Evolutionary conservation across 1,140 invertebrate genomes (phyloP).

Genomic region (Zaprionus ornatus): DNA sequence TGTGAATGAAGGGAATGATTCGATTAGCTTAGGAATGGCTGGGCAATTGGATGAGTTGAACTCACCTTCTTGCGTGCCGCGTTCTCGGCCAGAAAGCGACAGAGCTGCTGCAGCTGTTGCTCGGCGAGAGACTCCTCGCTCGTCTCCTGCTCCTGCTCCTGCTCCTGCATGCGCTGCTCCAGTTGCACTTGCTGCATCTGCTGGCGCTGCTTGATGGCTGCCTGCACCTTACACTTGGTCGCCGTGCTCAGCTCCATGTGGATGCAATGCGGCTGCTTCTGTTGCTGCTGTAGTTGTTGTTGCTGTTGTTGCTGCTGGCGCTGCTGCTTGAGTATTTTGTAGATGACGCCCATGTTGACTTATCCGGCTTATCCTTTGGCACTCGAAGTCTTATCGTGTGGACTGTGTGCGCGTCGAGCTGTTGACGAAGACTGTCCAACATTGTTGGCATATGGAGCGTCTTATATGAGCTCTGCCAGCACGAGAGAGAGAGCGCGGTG

Average conservation of each 20-base stretch:
- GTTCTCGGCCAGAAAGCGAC: constrained; percentile 74
- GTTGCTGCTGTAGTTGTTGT: constrained; percentile 45
- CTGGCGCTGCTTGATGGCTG: constrained; percentile 64
- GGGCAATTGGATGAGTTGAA: not conserved
- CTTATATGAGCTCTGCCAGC: constrained; percentile 51
- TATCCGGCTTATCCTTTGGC: not conserved
- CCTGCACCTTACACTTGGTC: constrained; percentile 67
- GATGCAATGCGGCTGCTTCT: constrained; percentile 32
- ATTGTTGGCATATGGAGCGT: constrained; percentile 17
- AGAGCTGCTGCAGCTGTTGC: constrained; percentile 72
- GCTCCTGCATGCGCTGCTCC: not conserved
- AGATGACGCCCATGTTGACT: constrained; percentile 70
- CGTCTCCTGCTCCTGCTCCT: not conserved
- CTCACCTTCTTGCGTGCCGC: constrained; percentile 64
- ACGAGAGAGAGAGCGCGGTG: constrained; percentile 16
- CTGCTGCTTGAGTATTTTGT: constrained; percentile 77
- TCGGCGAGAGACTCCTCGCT: constrained; percentile 44
- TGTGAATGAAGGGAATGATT: not conserved
- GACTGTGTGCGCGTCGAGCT: constrained; percentile 33
- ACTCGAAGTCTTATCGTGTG: not conserved
- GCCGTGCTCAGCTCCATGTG: constrained; percentile 61
- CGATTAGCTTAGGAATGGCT: constrained; percentile 3
- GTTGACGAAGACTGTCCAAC: constrained; percentile 56
- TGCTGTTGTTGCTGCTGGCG: constrained; percentile 55
- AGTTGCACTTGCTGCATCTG: constrained; percentile 23